Evolutionary conservation across 2,888 invertebrate genomes (phyloP).

Genomic region (Beris morrisii): DNA sequence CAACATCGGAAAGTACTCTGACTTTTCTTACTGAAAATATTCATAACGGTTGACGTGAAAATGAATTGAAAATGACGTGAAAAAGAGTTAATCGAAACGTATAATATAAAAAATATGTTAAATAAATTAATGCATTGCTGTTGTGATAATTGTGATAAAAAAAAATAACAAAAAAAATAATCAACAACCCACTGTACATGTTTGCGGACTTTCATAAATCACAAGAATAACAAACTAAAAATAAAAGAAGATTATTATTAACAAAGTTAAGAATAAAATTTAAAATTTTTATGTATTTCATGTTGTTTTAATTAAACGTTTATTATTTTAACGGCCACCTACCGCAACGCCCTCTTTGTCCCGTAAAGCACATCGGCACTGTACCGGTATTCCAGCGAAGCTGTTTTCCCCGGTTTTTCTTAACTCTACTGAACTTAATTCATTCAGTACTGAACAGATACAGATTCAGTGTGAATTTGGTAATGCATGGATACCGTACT

Average conservation of each 20-base stretch:
- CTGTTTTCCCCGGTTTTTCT: too few relatives aligned
- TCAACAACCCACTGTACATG: slow-evolving; percentile 24
- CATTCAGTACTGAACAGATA: too few relatives aligned
- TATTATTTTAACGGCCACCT: too few relatives aligned
- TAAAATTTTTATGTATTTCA: slow-evolving; percentile 23
- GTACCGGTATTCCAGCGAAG: too few relatives aligned
- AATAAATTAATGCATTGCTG: slow-evolving; percentile 33
- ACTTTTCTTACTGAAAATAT: too few relatives aligned
- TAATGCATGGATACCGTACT: too few relatives aligned
- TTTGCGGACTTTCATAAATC: slow-evolving; percentile 20
- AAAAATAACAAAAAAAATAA: not conserved
- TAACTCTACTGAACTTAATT: too few relatives aligned
- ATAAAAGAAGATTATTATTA: slow-evolving; percentile 7
- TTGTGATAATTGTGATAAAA: slow-evolving; percentile 61
- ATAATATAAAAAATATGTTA: slow-evolving; percentile 1
- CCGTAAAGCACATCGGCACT: too few relatives aligned
- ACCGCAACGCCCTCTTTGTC: too few relatives aligned
- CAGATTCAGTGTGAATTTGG: too few relatives aligned
- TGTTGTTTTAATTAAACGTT: not conserved
- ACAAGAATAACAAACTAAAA: not conserved
- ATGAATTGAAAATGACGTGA: not conserved
- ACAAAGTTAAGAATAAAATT: slow-evolving; percentile 19
- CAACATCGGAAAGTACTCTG: not conserved
- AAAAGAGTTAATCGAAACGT: not conserved
- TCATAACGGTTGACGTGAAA: not conserved